Evolutionary conservation across 1,140 invertebrate species (phyloP), one percentile per base, ranked within the genome.

Genomic region (Drosophila parabipectinata): DNA sequence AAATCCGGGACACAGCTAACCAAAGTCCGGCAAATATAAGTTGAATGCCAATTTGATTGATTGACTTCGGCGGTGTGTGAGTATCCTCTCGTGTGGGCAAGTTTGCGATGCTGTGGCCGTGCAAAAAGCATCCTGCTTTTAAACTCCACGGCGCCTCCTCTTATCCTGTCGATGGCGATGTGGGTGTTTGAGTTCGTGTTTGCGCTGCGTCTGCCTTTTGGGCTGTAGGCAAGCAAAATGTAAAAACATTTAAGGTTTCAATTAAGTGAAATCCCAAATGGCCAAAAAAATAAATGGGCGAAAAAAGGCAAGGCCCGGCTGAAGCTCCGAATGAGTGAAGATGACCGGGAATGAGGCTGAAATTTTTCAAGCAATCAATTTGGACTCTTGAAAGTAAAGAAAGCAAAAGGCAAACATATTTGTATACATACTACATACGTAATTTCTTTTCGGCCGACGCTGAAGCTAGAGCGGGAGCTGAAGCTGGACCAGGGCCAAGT

Each of bases 161-260:
- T 28, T 28, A 28, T 28, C 26, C 26, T 32, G 32, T 8, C 8
- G 32, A 32, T 32, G 3, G 34, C 3, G 51, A n/a, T 45, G 7
- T 64, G n/a, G 30, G 26, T 14, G n/a, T 15, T 8, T 37, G 39
- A 52, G 32, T 57, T 54, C 30, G 26, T 66, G 21, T 55, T 30
- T 58, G 28, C 44, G 15, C 51, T 79, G 55, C 15, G 73, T 55
- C 60, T 68, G 66, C 64, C 62, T 64, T 78, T 68, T 10, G 10
- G 67, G 63, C 57, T 62, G 50, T 48, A 67, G 58, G 68, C 69
- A 47, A 87, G 68, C 51, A 71, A 71, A 69, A 77, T 87, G 82
- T 82, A 88, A 88, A 87, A 87, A 87, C 82, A 87, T 87, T 87
- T 82, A 87, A 87, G 82, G 83, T 79, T 87, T 87, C 83, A 87